Percentiles rank a stretch among this genome's conserved stretches.
These are phyloP conservation scores for Phyto melanocephala DNA, from an alignment of 2,888 invertebrate genomes.

Conservation along the genomic window DNA sequence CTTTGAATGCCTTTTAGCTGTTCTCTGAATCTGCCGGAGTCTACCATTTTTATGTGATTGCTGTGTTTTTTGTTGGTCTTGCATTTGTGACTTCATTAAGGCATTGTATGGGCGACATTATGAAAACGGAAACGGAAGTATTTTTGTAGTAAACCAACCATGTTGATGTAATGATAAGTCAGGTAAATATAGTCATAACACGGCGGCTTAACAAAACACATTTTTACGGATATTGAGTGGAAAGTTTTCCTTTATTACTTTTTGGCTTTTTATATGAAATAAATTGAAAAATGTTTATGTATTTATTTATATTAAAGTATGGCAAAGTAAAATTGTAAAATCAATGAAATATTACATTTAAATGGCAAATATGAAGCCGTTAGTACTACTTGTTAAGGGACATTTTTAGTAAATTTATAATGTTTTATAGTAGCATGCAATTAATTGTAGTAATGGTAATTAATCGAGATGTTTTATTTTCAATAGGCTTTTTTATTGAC, in stretches of 20 bases:
- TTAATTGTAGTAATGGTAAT: too few species aligned
- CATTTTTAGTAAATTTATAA: too few species aligned
- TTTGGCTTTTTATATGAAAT: neutral
- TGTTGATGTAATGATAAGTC: slow-evolving; percentile 62
- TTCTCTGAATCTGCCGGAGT: neutral
- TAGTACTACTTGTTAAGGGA: too few species aligned
- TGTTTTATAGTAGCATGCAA: too few species aligned
- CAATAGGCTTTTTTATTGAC: too few species aligned
- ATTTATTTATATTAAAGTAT: slow-evolving; percentile 1
- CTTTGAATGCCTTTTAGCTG: slow-evolving; percentile 50
- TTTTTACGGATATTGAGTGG: slow-evolving; percentile 40
- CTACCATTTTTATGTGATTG: neutral
- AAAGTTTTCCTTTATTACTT: slow-evolving; percentile 13
- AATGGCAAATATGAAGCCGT: too few species aligned
- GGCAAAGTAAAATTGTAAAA: neutral
- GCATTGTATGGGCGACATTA: slow-evolving; percentile 33
- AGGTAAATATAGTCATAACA: slow-evolving; percentile 64
- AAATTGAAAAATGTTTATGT: slow-evolving; percentile 25
- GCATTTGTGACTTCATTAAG: slow-evolving; percentile 18
- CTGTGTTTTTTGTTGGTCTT: neutral
- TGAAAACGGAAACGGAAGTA: slow-evolving; percentile 65
- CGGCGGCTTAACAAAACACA: slow-evolving; percentile 35
- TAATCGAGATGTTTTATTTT: too few species aligned
- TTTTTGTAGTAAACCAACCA: slow-evolving; percentile 62
- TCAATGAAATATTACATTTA: too few species aligned